phyloP scores from a whole-genome alignment of 2,797 vertebrate genomes.

The Bovichtus variegatus region DNA sequence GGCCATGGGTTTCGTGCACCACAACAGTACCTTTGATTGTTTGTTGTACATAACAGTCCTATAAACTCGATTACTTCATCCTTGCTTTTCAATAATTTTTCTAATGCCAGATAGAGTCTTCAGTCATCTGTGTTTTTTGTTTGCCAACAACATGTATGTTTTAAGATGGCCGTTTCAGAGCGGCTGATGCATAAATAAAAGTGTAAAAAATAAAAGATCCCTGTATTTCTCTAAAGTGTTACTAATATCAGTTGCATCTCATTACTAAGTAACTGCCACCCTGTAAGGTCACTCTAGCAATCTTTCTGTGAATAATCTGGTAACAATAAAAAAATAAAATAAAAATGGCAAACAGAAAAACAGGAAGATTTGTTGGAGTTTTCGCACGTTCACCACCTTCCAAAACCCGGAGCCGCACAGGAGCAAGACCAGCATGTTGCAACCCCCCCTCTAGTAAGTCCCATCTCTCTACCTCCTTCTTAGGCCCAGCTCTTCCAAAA shows the following conservation, averaged over 20 bases:
- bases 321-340: too few relatives aligned
- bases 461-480: too few relatives aligned
- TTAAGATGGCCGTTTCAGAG: too few relatives aligned
- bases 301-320: neutral
- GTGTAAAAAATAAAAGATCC: neutral
- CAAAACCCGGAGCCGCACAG: too few relatives aligned
- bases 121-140: neutral
- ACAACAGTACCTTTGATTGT: neutral
- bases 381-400: too few relatives aligned
- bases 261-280: neutral
- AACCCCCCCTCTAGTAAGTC: too few relatives aligned
- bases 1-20: neutral
- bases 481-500: too few relatives aligned
- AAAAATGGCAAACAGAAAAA: too few relatives aligned
- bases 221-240: constrained; percentile 4
- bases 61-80: neutral
- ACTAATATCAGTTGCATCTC: neutral
- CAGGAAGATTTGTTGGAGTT: too few relatives aligned
- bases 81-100: neutral
- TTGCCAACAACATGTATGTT: neutral
- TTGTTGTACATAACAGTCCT: neutral
- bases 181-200: too few relatives aligned
- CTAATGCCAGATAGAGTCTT: neutral
- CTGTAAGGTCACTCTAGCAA: neutral
- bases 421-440: too few relatives aligned